Evolutionary conservation across 2,888 invertebrate genomes (phyloP).

Genomic region (Ctena decussata): DNA sequence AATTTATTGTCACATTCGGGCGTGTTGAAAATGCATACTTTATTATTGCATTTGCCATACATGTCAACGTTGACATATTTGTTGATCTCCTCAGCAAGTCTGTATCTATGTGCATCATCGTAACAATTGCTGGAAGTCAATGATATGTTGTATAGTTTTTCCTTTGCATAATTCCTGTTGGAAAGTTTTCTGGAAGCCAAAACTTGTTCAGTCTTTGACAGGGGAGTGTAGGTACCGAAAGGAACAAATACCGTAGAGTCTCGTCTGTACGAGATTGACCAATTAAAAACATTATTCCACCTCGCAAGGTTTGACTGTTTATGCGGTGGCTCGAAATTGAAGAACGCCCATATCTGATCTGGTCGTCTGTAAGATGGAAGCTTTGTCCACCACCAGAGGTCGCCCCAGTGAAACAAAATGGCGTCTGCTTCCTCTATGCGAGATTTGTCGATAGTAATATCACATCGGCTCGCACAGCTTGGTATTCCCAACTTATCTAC

Average conservation of each 20-base stretch:
- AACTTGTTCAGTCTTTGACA: neutral
- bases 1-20: neutral
- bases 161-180: conserved; percentile 6
- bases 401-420: conserved; percentile 13
- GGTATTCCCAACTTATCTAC: conserved; percentile 16
- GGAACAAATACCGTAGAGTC: conserved; percentile 7
- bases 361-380: neutral
- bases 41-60: neutral
- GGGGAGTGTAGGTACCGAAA: neutral
- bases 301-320: conserved; percentile 6
- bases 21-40: neutral
- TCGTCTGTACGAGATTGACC: neutral
- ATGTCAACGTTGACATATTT: conserved; percentile 6
- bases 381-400: conserved; percentile 5
- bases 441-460: neutral
- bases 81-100: neutral
- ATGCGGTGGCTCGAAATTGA: neutral
- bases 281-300: conserved; percentile 4
- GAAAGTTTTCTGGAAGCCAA: neutral
- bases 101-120: neutral
- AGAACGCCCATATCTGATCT: conserved; percentile 13
- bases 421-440: conserved; percentile 10
- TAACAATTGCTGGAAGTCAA: conserved; percentile 9
- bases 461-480: neutral
- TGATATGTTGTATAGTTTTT: conserved; percentile 13